phyloP scores from a whole-genome alignment of 1,140 invertebrate genomes.

The Diplogasteroides magnus region DNA sequence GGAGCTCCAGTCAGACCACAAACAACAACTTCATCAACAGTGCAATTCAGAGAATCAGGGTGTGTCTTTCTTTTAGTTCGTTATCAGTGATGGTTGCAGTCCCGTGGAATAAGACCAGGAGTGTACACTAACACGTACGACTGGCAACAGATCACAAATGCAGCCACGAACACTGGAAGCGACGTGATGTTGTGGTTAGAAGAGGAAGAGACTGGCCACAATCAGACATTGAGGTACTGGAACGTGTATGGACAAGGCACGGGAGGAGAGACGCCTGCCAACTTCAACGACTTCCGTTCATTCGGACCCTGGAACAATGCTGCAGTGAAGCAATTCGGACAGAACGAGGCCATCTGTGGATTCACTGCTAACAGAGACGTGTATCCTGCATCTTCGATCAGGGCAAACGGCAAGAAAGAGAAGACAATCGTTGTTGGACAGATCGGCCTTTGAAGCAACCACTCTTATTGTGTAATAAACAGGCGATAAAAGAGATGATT shows the following conservation, averaged over 20 bases:
- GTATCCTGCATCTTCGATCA: not conserved
- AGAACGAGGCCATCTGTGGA: constrained; percentile 13
- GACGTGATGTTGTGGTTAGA: constrained; percentile 15
- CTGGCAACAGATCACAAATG: constrained; percentile 23
- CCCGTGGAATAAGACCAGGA: constrained; percentile 15
- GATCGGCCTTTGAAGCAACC: not conserved
- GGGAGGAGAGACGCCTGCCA: constrained; percentile 10
- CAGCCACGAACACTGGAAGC: not conserved
- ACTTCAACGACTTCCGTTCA: constrained; percentile 12
- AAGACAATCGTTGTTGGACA: not conserved
- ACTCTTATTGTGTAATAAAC: too few relatives aligned
- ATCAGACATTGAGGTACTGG: not conserved
- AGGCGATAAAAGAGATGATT: too few relatives aligned
- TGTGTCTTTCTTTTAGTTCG: not conserved
- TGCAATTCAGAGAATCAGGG: constrained; percentile 5
- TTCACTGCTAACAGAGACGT: constrained; percentile 17
- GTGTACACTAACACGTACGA: constrained; percentile 26
- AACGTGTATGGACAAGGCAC: constrained; percentile 3
- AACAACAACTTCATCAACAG: constrained; percentile 25
- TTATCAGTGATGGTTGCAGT: not conserved
- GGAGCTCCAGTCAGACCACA: constrained; percentile 9
- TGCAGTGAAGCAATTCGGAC: constrained; percentile 15
- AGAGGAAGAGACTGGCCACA: not conserved
- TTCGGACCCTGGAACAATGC: constrained; percentile 14
- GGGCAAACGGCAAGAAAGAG: not conserved